Evolutionary conservation across 2,797 vertebrate species (phyloP).

Genomic region (Crax fasciolata): DNA sequence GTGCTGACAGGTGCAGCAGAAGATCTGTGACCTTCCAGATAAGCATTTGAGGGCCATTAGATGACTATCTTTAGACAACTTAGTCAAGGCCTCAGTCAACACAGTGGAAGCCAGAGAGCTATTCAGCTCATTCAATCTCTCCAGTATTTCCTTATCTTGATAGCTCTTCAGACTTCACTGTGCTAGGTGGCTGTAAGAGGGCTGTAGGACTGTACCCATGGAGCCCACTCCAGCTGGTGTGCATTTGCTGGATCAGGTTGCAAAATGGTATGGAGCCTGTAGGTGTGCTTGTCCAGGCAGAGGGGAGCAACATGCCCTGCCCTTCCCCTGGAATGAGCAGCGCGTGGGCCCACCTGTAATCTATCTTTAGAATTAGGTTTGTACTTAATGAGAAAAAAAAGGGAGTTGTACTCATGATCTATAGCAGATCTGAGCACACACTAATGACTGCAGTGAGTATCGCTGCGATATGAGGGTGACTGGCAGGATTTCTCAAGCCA

Average conservation of each 20-base stretch:
- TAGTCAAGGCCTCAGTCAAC: not conserved
- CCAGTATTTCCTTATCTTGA: not conserved
- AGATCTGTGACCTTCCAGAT: not conserved
- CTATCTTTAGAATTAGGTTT: not conserved
- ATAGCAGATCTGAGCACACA: not conserved
- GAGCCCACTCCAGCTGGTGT: no score
- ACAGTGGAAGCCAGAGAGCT: not conserved
- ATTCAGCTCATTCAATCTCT: not conserved
- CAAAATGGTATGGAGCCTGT: not conserved
- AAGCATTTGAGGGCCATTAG: not conserved
- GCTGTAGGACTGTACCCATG: not conserved
- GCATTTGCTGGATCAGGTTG: not conserved
- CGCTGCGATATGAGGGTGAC: not conserved
- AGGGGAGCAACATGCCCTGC: not conserved
- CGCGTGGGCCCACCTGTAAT: not conserved
- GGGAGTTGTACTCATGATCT: not conserved
- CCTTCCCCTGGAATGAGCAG: rapidly evolving
- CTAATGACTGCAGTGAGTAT: not conserved
- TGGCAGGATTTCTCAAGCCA: not conserved
- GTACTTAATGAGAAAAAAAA: not conserved
- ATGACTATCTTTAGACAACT: not conserved
- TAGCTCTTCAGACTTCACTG: not conserved
- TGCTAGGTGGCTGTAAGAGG: not conserved
- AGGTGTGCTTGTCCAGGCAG: no score
- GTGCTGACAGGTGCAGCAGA: not conserved